Conservation (phyloP, 2,113 vertebrate genomes). For the Copsychus sechellarum region DNA sequence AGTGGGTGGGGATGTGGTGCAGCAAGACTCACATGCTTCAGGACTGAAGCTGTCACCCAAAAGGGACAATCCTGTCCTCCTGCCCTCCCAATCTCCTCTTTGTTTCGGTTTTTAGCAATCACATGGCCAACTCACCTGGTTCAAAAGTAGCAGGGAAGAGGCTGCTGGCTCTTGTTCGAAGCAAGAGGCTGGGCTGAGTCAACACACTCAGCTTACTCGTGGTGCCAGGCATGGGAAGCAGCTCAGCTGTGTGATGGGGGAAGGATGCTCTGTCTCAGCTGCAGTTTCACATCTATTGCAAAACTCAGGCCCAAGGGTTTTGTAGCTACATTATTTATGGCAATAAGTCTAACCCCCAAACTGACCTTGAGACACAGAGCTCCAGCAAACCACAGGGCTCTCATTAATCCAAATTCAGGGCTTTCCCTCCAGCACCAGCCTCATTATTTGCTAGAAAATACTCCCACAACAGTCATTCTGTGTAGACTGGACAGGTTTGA, state of each 20-base stretch:
- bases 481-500: neutral
- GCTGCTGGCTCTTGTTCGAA: neutral
- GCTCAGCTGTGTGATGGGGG: neutral
- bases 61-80: neutral
- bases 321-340: constrained; percentile 60
- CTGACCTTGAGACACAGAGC: constrained; percentile 27
- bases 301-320: constrained; percentile 14
- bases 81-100: neutral
- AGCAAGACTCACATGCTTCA: neutral
- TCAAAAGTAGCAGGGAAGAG: neutral
- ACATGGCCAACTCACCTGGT: neutral
- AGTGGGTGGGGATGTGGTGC: neutral
- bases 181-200: neutral
- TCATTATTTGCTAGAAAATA: neutral
- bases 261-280: neutral
- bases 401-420: constrained; percentile 10
- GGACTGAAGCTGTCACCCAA: neutral
- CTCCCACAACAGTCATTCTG: neutral
- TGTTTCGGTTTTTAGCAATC: neutral
- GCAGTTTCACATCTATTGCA: neutral
- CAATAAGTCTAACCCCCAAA: constrained; percentile 56
- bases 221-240: neutral
- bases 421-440: neutral
- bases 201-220: rapidly evolving
- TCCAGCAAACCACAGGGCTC: constrained; percentile 43